Conservation (phyloP, 2,797 vertebrate species). For the Paramormyrops hopkinsi region DNA sequence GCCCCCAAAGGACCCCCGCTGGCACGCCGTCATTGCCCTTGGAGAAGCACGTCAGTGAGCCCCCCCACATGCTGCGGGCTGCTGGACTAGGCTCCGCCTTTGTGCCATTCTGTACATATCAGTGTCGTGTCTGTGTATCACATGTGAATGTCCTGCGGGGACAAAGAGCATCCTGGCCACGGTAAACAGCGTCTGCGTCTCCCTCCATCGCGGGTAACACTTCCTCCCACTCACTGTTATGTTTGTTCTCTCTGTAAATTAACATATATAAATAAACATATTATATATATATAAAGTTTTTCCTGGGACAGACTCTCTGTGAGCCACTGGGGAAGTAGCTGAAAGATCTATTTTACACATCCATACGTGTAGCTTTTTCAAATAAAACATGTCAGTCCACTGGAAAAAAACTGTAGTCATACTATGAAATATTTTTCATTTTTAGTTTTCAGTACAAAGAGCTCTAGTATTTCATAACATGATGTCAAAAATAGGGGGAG, state of each 20-base stretch:
- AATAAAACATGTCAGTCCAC: not conserved
- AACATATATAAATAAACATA: not conserved
- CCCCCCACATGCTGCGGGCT: not conserved
- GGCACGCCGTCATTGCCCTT: not conserved
- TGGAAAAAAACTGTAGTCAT: not conserved
- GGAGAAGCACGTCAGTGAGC: not conserved
- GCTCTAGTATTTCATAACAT: not conserved
- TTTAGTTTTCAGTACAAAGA: not conserved
- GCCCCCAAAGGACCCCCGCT: conserved; percentile 20
- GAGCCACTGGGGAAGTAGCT: not conserved
- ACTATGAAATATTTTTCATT: not conserved
- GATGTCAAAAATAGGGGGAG: not conserved
- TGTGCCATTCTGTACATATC: conserved; percentile 10
- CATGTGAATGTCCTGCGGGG: not conserved
- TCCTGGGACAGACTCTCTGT: not conserved
- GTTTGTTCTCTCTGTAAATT: not conserved
- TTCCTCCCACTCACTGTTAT: not conserved
- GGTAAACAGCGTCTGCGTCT: conserved; percentile 10
- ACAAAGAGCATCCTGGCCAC: not conserved
- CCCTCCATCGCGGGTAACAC: not conserved
- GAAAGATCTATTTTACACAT: not conserved
- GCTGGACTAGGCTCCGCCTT: not conserved
- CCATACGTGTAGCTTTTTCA: not conserved
- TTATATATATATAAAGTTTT: not conserved
- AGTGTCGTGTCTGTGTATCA: not conserved